A percentile compares a stretch with the other conserved stretches of the same genome.
Evolutionary conservation across 2,888 invertebrate species (phyloP).

Genomic region (Drosophila putrida): DNA sequence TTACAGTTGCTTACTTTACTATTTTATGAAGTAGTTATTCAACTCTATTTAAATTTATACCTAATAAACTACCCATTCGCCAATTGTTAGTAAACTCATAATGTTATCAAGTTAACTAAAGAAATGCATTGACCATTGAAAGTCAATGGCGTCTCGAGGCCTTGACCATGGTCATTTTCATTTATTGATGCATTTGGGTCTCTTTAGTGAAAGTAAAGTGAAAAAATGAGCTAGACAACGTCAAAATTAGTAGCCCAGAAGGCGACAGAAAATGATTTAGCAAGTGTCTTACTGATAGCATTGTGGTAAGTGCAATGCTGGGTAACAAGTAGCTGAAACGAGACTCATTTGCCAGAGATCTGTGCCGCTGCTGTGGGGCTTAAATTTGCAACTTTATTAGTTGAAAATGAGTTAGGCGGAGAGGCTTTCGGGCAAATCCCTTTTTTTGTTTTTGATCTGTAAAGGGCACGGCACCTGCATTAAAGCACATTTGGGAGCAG

Average conservation of each 20-base stretch:
- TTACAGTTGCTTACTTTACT: neutral
- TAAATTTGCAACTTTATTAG: conserved; percentile 76
- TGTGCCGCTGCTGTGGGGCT: conserved; percentile 36
- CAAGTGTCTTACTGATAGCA: conserved; percentile 23
- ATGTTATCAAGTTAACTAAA: conserved; percentile 28
- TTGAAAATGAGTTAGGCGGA: conserved; percentile 45
- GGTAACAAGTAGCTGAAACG: conserved; percentile 56
- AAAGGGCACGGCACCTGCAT: conserved; percentile 38
- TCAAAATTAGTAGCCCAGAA: conserved; percentile 61
- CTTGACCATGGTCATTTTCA: neutral
- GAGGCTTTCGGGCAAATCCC: conserved; percentile 49
- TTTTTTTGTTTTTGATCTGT: conserved; percentile 14
- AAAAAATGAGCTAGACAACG: conserved; percentile 42
- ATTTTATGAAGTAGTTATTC: neutral
- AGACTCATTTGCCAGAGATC: conserved; percentile 44
- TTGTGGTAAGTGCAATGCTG: conserved; percentile 14
- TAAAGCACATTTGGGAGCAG: conserved; percentile 45
- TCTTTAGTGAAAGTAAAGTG: conserved; percentile 67
- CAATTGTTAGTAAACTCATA: conserved; percentile 10
- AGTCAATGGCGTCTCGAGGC: conserved; percentile 23
- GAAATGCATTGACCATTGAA: conserved; percentile 34
- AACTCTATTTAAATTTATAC: conserved; percentile 10
- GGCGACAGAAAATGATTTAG: conserved; percentile 40
- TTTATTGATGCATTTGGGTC: conserved; percentile 2
- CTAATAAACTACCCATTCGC: conserved; percentile 16